Conservation (phyloP, 2,888 invertebrate species). For the Rhagophthalmus giganteus region DNA sequence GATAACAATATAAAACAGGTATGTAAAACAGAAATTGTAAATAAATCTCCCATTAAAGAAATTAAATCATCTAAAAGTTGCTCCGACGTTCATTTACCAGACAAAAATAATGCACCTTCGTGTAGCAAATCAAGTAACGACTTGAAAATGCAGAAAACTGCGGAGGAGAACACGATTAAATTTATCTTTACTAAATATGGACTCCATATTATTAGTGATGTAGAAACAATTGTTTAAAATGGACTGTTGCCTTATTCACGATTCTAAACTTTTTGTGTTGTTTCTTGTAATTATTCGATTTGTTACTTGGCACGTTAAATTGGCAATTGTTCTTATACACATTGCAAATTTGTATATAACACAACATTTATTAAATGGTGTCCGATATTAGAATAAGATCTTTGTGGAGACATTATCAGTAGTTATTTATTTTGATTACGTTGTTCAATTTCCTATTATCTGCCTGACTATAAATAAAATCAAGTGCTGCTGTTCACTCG, state of each 20-base stretch:
- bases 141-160: constrained; percentile 58
- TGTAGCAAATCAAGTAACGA: constrained; percentile 49
- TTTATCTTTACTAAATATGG: constrained; percentile 77
- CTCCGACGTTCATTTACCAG: constrained; percentile 42
- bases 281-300: too few relatives aligned
- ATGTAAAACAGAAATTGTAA: constrained; percentile 52
- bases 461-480: too few relatives aligned
- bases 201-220: constrained; percentile 77
- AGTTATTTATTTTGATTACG: too few relatives aligned
- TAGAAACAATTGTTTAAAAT: constrained; percentile 69
- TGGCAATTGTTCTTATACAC: too few relatives aligned
- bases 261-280: background rate
- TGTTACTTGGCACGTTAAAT: too few relatives aligned
- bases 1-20: constrained; percentile 32
- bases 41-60: constrained; percentile 47
- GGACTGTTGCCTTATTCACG: background rate
- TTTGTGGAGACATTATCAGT: too few relatives aligned
- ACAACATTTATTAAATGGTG: too few relatives aligned
- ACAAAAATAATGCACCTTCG: constrained; percentile 35
- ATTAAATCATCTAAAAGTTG: constrained; percentile 53
- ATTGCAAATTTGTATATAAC: too few relatives aligned
- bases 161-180: constrained; percentile 62
- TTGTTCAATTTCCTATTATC: too few relatives aligned
- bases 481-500: too few relatives aligned
- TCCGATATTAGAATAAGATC: too few relatives aligned